A percentile compares a stretch with the other conserved stretches of the same genome.
Evolutionary conservation across 30 jellyfish, hydroid and myxozoan genomes (phyloP).

Genomic region (Euphysa ruthae): DNA sequence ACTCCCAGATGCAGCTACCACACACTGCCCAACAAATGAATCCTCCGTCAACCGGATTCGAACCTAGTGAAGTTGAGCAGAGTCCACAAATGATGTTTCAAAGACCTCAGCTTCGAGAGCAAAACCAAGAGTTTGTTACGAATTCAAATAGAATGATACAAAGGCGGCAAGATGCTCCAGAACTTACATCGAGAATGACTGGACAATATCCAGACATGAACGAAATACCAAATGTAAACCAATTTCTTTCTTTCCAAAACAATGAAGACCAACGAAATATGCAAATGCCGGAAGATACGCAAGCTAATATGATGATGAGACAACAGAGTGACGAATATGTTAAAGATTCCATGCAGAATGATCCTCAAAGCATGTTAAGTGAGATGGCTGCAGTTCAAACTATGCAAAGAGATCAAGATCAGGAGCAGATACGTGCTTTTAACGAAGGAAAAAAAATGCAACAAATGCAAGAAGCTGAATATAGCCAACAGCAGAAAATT

Average conservation of each 20-base stretch:
- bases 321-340: neutral
- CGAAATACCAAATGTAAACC: neutral
- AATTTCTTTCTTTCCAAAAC: neutral
- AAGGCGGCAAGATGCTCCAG: too few relatives aligned
- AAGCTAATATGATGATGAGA: too few relatives aligned
- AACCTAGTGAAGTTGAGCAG: too few relatives aligned
- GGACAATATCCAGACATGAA: too few relatives aligned
- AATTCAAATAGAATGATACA: too few relatives aligned
- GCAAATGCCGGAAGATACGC: neutral
- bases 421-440: constrained; percentile 7
- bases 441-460: neutral
- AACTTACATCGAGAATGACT: too few relatives aligned
- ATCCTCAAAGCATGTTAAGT: neutral
- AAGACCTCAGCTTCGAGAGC: neutral
- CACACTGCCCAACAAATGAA: too few relatives aligned
- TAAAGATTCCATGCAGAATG: neutral
- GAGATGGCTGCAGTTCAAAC: neutral
- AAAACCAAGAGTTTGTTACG: too few relatives aligned
- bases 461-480: constrained; percentile 4
- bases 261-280: neutral
- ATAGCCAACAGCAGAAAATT: constrained; percentile 27
- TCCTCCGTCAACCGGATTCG: too few relatives aligned
- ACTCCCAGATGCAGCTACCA: too few relatives aligned
- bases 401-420: constrained; percentile 17
- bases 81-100: neutral